A percentile compares a stretch with the other conserved stretches of the same genome.
These are phyloP conservation scores for Drosophila macrothrix DNA, from an alignment of 2,888 invertebrate genomes.

Conservation along the genomic window DNA sequence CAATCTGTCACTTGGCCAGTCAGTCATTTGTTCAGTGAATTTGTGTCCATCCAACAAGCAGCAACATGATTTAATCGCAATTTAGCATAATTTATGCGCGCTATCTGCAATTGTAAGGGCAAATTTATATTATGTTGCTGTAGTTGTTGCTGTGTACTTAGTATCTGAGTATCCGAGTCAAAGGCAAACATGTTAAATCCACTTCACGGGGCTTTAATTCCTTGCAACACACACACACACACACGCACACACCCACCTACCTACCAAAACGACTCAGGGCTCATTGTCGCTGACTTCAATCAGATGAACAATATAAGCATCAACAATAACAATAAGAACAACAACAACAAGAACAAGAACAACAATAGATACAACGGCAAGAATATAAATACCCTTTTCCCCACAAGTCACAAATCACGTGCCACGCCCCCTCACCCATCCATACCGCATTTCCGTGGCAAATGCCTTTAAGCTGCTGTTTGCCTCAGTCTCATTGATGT, in stretches of 20 bases:
- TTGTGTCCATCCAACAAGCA: slow-evolving; percentile 2
- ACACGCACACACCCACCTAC: neutral
- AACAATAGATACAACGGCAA: slow-evolving; percentile 8
- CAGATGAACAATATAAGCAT: slow-evolving; percentile 43
- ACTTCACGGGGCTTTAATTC: slow-evolving; percentile 3
- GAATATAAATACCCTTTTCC: slow-evolving; percentile 23
- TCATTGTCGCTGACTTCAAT: slow-evolving; percentile 45
- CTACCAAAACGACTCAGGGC: slow-evolving; percentile 8
- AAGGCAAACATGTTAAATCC: slow-evolving; percentile 22
- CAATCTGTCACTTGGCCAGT: slow-evolving; percentile 35
- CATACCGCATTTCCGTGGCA: neutral
- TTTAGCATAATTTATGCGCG: slow-evolving; percentile 53
- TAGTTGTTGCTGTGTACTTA: neutral
- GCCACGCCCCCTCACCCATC: neutral
- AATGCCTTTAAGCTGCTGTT: slow-evolving; percentile 24
- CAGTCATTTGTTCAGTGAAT: slow-evolving; percentile 24
- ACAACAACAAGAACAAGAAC: neutral
- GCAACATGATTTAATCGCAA: slow-evolving; percentile 47
- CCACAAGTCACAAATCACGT: slow-evolving; percentile 34
- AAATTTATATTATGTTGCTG: slow-evolving; percentile 4
- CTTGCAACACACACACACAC: neutral
- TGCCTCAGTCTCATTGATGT: slow-evolving; percentile 20
- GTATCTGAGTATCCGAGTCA: neutral
- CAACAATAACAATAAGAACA: slow-evolving; percentile 11
- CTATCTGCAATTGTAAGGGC: slow-evolving; percentile 14